Evolutionary conservation across 2,113 vertebrate species (phyloP).

Genomic region (Pelecanus crispus): DNA sequence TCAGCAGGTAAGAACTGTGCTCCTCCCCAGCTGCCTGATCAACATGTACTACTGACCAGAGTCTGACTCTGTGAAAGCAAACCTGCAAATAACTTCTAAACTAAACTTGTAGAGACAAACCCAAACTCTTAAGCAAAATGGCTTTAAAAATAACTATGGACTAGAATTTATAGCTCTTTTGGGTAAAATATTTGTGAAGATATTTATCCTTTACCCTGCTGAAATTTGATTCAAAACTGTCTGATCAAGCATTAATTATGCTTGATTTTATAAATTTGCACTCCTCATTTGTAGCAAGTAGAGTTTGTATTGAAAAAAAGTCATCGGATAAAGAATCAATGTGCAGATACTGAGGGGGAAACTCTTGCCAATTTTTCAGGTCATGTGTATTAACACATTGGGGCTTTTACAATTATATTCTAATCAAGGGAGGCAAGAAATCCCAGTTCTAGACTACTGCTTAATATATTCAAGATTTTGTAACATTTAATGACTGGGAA

Average conservation of each 20-base stretch:
- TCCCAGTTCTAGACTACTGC: not conserved
- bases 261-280: not conserved
- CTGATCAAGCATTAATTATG: not conserved
- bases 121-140: not conserved
- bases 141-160: not conserved
- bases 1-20: not conserved
- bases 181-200: not conserved
- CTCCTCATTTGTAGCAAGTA: not conserved
- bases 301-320: not conserved
- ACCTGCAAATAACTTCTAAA: not conserved
- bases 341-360: not conserved
- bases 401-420: not conserved
- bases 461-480: not conserved
- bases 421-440: not conserved
- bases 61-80: not conserved
- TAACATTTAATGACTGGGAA: not conserved
- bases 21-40: not conserved
- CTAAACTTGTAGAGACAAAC: not conserved
- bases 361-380: not conserved
- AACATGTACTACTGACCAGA: not conserved
- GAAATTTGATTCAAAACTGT: not conserved
- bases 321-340: not conserved
- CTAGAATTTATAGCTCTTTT: not conserved
- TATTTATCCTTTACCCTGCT: not conserved
- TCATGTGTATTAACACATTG: not conserved